Evolutionary conservation across 2,113 vertebrate genomes (phyloP).

Genomic region (zebrafish (Danio rerio)): GRCz12tu NC_133196.1:34291001-34291500

Average conservation of each 20-base stretch:
- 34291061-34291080: no score
- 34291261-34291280: background rate
- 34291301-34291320: background rate
- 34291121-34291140: no score
- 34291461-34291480: background rate
- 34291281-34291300: background rate
- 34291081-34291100: no score
- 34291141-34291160: no score
- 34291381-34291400: conserved; percentile 10
- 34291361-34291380: background rate
- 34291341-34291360: background rate
- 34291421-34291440: background rate
- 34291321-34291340: background rate
- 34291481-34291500: background rate
- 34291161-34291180: background rate
- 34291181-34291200: background rate
- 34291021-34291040: no score
- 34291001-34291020: no score
- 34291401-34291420: conserved; percentile 6
- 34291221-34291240: background rate
- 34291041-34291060: no score
- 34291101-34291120: no score
- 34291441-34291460: background rate
- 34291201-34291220: background rate
- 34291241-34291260: background rate